Evolutionary conservation across 30 jellyfish, hydroid and myxozoan genomes (phyloP).

Genomic region (Cassiopea andromeda): DNA sequence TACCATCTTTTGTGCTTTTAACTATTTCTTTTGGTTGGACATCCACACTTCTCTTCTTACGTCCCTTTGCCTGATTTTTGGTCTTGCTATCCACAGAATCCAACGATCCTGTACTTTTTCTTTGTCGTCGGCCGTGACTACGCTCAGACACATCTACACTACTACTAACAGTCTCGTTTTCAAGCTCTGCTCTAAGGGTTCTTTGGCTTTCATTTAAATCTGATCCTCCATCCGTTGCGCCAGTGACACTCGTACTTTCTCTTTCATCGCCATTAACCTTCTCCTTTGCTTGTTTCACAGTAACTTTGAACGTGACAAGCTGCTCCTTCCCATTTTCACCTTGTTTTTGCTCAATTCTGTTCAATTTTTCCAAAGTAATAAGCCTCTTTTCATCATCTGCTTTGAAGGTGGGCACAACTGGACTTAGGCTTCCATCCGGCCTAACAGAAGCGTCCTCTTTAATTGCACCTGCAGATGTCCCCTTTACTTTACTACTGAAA

Average conservation of each 20-base stretch:
- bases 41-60: slow-evolving; percentile 9
- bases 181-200: background rate
- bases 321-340: slow-evolving; percentile 8
- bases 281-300: slow-evolving; percentile 41
- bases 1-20: slow-evolving; percentile 1
- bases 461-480: background rate
- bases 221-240: background rate
- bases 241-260: background rate
- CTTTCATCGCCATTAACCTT: background rate
- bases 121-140: background rate
- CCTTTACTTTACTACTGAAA: background rate
- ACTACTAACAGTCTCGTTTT: background rate
- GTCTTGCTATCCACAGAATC: background rate
- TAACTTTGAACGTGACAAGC: slow-evolving; percentile 41
- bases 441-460: background rate
- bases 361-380: slow-evolving; percentile 10
- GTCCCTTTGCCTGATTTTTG: background rate
- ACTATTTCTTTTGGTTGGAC: slow-evolving; percentile 6
- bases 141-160: background rate
- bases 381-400: slow-evolving; percentile 14
- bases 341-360: background rate
- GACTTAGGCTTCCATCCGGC: slow-evolving; percentile 5
- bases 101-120: background rate
- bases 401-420: background rate
- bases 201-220: background rate